Evolutionary conservation across 1,140 invertebrate genomes (phyloP).

Genomic region (Steinernema feltiae): DNA sequence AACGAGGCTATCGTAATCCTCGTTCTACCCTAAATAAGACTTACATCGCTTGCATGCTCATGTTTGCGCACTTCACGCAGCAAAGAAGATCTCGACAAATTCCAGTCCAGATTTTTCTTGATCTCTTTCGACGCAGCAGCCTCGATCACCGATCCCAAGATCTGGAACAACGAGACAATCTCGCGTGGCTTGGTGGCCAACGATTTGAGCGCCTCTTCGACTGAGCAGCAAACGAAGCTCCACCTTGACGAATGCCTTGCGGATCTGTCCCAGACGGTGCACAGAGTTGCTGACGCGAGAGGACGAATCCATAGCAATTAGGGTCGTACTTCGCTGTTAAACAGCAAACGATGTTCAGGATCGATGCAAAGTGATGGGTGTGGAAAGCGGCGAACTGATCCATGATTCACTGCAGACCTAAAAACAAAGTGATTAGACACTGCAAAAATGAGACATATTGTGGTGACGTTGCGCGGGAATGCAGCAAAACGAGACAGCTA

Average conservation of each 20-base stretch:
- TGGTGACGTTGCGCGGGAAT: no score
- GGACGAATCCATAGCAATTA: neutral
- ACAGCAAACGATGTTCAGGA: constrained; percentile 19
- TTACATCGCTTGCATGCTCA: neutral
- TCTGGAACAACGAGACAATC: constrained; percentile 13
- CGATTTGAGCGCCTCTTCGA: constrained; percentile 20
- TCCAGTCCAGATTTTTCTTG: neutral
- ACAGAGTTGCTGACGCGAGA: neutral
- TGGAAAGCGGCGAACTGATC: constrained; percentile 35
- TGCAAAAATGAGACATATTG: no score
- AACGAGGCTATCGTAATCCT: no score
- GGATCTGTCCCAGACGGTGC: constrained; percentile 21
- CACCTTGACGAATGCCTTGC: constrained; percentile 20
- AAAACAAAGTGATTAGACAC: no score
- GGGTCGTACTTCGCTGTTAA: constrained; percentile 19
- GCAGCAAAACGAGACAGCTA: no score
- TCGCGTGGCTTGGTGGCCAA: constrained; percentile 11
- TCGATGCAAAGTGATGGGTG: constrained; percentile 15
- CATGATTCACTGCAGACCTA: constrained; percentile 32
- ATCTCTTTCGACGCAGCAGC: neutral
- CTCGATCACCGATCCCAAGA: neutral
- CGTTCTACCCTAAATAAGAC: no score
- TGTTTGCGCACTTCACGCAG: neutral
- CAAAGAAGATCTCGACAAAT: constrained; percentile 5
- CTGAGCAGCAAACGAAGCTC: constrained; percentile 23